These are phyloP conservation scores for Lanistes nyassanus DNA, from an alignment of 1,140 invertebrate species.

Conservation along the genomic window DNA sequence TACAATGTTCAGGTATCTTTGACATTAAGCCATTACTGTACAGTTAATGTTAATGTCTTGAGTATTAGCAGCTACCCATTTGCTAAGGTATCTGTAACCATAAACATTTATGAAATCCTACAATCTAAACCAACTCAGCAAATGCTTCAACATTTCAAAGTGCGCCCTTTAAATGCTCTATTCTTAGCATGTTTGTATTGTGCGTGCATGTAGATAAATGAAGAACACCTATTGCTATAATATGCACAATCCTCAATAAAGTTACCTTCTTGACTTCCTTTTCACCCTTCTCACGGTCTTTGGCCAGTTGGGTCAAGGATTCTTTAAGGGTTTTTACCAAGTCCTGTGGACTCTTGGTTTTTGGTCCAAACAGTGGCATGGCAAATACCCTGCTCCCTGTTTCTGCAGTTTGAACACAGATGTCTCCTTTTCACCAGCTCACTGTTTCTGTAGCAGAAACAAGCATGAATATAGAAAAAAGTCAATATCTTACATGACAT, in stretches of 20 bases:
- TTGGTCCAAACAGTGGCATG: constrained; percentile 65
- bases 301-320: constrained; percentile 36
- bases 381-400: constrained; percentile 5
- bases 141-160: too few relatives aligned
- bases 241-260: not conserved
- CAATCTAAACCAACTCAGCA: too few relatives aligned
- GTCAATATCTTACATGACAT: too few relatives aligned
- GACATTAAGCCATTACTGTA: too few relatives aligned
- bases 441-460: not conserved
- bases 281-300: constrained; percentile 84
- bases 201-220: not conserved
- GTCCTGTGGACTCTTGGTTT: constrained; percentile 64
- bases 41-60: too few relatives aligned
- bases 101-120: too few relatives aligned
- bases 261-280: constrained; percentile 93
- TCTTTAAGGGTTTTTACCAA: constrained; percentile 64
- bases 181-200: too few relatives aligned
- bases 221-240: not conserved
- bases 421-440: not conserved
- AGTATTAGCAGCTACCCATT: too few relatives aligned
- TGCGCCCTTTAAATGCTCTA: too few relatives aligned
- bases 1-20: too few relatives aligned
- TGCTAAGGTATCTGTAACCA: too few relatives aligned
- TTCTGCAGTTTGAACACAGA: not conserved
- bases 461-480: too few relatives aligned